Conservation (phyloP, 2,113 vertebrate species). For the Nerophis ophidion region DNA sequence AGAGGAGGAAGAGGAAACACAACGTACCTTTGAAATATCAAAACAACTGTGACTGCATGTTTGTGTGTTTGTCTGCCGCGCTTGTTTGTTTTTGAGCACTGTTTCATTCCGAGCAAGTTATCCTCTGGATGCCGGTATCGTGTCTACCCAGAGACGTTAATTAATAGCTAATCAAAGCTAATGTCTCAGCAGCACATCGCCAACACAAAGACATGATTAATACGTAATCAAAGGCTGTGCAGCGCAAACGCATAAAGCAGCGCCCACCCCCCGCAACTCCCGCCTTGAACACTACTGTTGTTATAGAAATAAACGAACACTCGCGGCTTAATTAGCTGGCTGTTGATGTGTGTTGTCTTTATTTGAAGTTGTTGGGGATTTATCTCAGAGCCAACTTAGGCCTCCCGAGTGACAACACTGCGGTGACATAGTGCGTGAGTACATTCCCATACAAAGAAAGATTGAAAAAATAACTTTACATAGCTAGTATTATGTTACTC, state of each 20-base stretch:
- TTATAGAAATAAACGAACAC: slow-evolving; percentile 66
- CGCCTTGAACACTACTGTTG: slow-evolving; percentile 59
- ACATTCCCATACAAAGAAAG: slow-evolving; percentile 14
- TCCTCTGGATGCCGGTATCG: slow-evolving; percentile 67
- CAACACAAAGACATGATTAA: slow-evolving; percentile 76
- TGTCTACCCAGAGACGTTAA: slow-evolving; percentile 73
- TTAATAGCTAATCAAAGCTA: slow-evolving; percentile 82
- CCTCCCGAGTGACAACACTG: slow-evolving; percentile 58
- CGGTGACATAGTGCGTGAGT: slow-evolving; percentile 43
- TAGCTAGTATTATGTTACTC: not conserved
- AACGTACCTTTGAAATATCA: slow-evolving; percentile 67
- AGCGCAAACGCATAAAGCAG: slow-evolving; percentile 67
- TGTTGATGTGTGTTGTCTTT: slow-evolving; percentile 48
- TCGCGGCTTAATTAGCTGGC: slow-evolving; percentile 67
- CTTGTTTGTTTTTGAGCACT: slow-evolving; percentile 66
- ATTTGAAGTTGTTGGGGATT: slow-evolving; percentile 61
- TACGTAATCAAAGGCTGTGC: slow-evolving; percentile 77
- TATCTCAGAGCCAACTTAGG: slow-evolving; percentile 53
- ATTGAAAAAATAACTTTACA: not conserved
- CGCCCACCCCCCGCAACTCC: slow-evolving; percentile 53
- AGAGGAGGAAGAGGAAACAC: slow-evolving; percentile 64
- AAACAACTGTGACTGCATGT: slow-evolving; percentile 69
- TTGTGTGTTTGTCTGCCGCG: slow-evolving; percentile 63
- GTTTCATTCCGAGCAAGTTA: slow-evolving; percentile 62
- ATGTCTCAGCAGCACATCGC: slow-evolving; percentile 71